Base-by-base conservation (phyloP, 2,888 invertebrate genomes). In the Netelia virgata region DNA sequence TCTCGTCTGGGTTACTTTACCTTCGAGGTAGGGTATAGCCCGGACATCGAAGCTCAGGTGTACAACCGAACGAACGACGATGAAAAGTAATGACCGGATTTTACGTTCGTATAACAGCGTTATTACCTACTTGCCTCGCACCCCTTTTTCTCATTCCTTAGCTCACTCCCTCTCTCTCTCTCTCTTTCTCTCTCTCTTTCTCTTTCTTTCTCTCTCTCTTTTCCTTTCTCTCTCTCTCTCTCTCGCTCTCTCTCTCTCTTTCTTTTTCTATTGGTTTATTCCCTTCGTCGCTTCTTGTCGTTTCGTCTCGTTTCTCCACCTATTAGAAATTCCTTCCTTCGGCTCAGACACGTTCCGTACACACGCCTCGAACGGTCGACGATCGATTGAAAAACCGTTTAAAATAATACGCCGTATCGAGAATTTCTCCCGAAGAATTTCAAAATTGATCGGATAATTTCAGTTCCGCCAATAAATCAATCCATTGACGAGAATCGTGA, bases 51-150 rank as follows among this genome's bases (percentile, higher is more conserved):
- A 36, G 36, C 41, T 61, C 50, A 61, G 14, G 47, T 70, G 53
- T 63, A 77, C 69, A 55, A 55, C 16, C 20, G 73, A 28, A 69
- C 47, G 36, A 47, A 63, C 47, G 61, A 61, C 68, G 68, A 68
- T 77, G 83, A 53, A 84, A 81, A 77, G 84, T 81, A 81, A 84
- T 74, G 73, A 55, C 55, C 68, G 16, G 36, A 47, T 73, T 77
- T 81, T 61, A 84, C 76, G 81, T 73, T 23, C 84, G 77, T 77
- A 84, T 77, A 81, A 74, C 84, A 81, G 69, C 68, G 73, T 84
- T 77, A 84, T 81, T 81, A 77, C 63, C 81, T 81, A 84, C 77
- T 84, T 73, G 43, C 73, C 55, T 55, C 77, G 61, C 69, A 20
- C 73, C 63, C 23, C 82, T 63, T 43, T 70, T 63, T 78, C 14